Evolutionary conservation across 2,113 vertebrate species (phyloP).

Genomic region (Chrysochloris asiatica): DNA sequence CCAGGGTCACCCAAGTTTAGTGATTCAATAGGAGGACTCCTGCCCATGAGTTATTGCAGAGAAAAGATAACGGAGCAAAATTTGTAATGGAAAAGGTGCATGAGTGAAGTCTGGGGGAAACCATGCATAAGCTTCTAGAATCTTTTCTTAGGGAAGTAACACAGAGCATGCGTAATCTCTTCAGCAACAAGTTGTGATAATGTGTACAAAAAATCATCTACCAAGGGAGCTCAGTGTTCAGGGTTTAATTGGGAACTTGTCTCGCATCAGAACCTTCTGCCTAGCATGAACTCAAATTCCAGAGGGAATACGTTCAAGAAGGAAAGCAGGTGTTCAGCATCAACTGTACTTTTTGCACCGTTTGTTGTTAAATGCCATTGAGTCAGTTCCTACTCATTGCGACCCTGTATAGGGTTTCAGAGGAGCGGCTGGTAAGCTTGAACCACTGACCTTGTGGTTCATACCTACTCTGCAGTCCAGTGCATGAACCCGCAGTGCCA

Average conservation of each 20-base stretch:
- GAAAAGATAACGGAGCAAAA: background rate
- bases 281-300: rapidly evolving
- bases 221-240: too few relatives aligned
- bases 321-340: background rate
- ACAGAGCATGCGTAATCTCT: background rate
- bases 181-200: background rate
- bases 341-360: too few relatives aligned
- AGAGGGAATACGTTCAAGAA: background rate
- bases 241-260: background rate
- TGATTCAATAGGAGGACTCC: background rate
- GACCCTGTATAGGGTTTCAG: too few relatives aligned
- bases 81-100: too few relatives aligned
- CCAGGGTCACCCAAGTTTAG: rapidly evolving
- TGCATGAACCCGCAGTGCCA: too few relatives aligned
- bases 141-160: background rate
- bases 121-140: background rate
- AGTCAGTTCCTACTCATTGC: too few relatives aligned
- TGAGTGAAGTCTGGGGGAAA: too few relatives aligned
- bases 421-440: too few relatives aligned
- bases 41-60: too few relatives aligned
- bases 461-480: too few relatives aligned
- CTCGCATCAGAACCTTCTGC: background rate
- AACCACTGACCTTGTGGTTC: too few relatives aligned
- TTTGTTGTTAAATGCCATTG: too few relatives aligned
- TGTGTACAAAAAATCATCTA: background rate